phyloP scores from a whole-genome alignment of 2,797 vertebrate genomes.

The Hoplostethus atlanticus region DNA sequence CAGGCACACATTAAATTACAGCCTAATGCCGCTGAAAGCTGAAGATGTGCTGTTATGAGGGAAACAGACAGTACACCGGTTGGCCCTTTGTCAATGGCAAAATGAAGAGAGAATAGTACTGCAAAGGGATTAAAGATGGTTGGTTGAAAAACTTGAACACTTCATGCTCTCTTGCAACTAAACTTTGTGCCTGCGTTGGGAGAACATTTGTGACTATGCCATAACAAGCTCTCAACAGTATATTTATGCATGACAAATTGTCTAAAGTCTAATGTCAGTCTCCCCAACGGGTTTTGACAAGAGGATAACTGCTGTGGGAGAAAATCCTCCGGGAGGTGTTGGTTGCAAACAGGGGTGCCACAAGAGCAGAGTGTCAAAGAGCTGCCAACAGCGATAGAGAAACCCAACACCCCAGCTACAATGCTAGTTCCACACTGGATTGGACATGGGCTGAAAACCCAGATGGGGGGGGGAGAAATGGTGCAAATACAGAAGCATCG shows the following conservation, averaged over 20 bases:
- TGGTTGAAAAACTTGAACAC: slow-evolving; percentile 1
- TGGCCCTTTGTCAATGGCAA: slow-evolving; percentile 49
- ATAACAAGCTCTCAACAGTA: slow-evolving; percentile 13
- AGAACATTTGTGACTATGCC: slow-evolving; percentile 28
- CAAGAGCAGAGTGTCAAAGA: slow-evolving; percentile 44
- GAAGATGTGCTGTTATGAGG: slow-evolving; percentile 75
- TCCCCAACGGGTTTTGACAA: slow-evolving; percentile 40
- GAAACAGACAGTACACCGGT: slow-evolving; percentile 61
- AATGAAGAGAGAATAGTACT: slow-evolving; percentile 62
- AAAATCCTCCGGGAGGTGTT: slow-evolving; percentile 39
- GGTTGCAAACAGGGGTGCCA: slow-evolving; percentile 43
- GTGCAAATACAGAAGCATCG: slow-evolving; percentile 24
- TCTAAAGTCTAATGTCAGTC: slow-evolving; percentile 27
- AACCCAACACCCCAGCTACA: slow-evolving; percentile 42
- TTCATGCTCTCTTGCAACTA: no score
- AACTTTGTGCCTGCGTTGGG: slow-evolving; percentile 29
- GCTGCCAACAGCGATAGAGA: slow-evolving; percentile 42
- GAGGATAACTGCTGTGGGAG: slow-evolving; percentile 34
- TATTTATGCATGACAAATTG: slow-evolving; percentile 30
- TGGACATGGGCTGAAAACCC: slow-evolving; percentile 45
- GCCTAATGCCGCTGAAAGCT: slow-evolving; percentile 64
- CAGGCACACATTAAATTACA: slow-evolving; percentile 79
- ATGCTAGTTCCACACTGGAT: slow-evolving; percentile 22
- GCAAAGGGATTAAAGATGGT: slow-evolving; percentile 64
- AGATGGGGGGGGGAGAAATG: slow-evolving; percentile 18